Conservation (phyloP, 2,113 vertebrate genomes). For the Esox niger region DNA sequence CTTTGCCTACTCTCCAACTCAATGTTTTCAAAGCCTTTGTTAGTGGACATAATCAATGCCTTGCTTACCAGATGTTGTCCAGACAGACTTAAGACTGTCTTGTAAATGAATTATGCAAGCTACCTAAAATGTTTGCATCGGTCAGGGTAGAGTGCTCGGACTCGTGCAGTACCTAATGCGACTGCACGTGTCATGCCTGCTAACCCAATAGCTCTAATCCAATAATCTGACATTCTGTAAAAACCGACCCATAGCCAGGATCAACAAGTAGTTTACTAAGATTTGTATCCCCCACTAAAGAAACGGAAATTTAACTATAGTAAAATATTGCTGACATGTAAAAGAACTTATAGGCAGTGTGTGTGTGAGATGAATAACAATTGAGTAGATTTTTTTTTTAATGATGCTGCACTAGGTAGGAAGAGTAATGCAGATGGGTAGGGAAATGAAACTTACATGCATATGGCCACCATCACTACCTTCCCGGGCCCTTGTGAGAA, state of each 20-base stretch:
- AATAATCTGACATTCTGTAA: slow-evolving; percentile 47
- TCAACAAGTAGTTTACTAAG: neutral
- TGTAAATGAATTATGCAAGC: neutral
- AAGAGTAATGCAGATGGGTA: no score
- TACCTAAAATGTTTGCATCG: slow-evolving; percentile 2
- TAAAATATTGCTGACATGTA: neutral
- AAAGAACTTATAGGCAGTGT: neutral
- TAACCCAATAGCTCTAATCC: slow-evolving; percentile 69
- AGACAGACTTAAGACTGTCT: neutral
- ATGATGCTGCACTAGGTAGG: neutral
- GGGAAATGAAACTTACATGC: slow-evolving; percentile 85
- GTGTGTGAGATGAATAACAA: neutral
- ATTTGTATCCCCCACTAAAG: neutral
- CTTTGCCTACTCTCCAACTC: no score
- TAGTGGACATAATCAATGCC: neutral
- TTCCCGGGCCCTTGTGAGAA: slow-evolving; percentile 95
- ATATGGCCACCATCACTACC: slow-evolving; percentile 98
- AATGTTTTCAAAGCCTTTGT: neutral
- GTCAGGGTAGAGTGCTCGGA: neutral
- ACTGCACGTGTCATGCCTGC: slow-evolving; percentile 55
- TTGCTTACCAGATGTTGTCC: no score
- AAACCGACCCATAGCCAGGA: neutral
- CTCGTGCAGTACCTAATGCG: slow-evolving; percentile 50
- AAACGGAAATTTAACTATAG: neutral
- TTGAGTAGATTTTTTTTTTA: neutral